Percentiles rank a stretch among this genome's conserved stretches.
Evolutionary conservation across 2,797 vertebrate genomes (phyloP).

Genomic region (Schizopygopsis malacanthus): DNA sequence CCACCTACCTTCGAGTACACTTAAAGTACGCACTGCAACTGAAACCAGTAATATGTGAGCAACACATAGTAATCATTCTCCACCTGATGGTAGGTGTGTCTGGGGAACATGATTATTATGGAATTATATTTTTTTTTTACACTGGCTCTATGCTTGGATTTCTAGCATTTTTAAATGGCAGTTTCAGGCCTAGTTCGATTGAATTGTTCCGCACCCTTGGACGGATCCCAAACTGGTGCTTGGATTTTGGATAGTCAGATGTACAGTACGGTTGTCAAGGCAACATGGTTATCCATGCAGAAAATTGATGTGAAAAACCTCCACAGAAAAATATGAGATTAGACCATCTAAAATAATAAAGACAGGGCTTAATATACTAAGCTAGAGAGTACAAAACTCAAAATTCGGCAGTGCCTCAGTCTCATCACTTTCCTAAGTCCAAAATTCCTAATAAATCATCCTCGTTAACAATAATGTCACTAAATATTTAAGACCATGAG

Average conservation of each 20-base stretch:
- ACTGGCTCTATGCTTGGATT: constrained; percentile 13
- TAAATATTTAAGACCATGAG: not conserved
- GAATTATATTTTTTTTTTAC: not conserved
- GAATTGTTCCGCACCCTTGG: not conserved
- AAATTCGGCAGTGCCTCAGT: not conserved
- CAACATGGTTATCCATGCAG: constrained; percentile 23
- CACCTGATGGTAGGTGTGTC: constrained; percentile 28
- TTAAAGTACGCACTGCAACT: constrained; percentile 28
- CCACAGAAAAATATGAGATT: not conserved
- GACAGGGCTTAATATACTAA: not conserved
- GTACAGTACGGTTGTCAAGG: constrained; percentile 28
- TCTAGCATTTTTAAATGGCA: not conserved
- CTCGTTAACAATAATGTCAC: not conserved
- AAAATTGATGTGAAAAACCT: constrained; percentile 14
- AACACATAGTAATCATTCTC: constrained; percentile 37
- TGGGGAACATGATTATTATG: constrained; percentile 22
- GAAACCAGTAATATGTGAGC: constrained; percentile 26
- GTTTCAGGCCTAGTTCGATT: not conserved
- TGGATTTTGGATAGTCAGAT: constrained; percentile 24
- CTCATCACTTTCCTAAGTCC: not conserved
- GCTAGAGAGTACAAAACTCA: not conserved
- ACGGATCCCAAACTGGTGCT: not conserved
- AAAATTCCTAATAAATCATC: not conserved
- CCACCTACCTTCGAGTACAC: constrained; percentile 20
- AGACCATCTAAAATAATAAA: constrained; percentile 2